These are phyloP conservation scores for Halichoeres trimaculatus DNA, from an alignment of 2,113 vertebrate species.

Conservation along the genomic window DNA sequence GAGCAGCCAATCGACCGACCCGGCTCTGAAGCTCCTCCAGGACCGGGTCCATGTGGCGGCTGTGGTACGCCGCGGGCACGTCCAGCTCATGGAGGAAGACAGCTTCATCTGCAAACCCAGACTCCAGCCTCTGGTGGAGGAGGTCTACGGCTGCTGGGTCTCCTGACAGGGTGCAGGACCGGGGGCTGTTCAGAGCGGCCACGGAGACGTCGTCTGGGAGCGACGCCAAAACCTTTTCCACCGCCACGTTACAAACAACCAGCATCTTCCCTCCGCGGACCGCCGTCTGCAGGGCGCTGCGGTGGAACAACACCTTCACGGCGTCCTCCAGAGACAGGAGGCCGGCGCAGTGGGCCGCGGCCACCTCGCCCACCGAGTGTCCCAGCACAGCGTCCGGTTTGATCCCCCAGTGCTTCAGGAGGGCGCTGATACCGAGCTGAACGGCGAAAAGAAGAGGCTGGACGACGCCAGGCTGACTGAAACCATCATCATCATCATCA, in stretches of 20 bases:
- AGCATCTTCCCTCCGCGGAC: constrained; percentile 86
- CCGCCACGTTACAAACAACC: constrained; percentile 84
- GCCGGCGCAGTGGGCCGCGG: constrained; percentile 88
- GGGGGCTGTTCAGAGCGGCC: constrained; percentile 88
- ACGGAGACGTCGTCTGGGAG: constrained; percentile 82
- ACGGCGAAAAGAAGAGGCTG: constrained; percentile 88
- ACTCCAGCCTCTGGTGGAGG: constrained; percentile 76
- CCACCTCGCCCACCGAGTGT: constrained; percentile 87
- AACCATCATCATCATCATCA: constrained; percentile 65
- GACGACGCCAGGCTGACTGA: constrained; percentile 76
- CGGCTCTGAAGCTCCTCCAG: constrained; percentile 75
- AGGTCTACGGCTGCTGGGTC: constrained; percentile 75
- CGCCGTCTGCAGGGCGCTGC: constrained; percentile 85
- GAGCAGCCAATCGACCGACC: constrained; percentile 69
- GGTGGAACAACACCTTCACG: constrained; percentile 85
- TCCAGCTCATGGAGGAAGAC: constrained; percentile 84
- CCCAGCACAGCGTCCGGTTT: constrained; percentile 81
- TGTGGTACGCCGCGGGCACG: constrained; percentile 87
- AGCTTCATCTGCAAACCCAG: constrained; percentile 72
- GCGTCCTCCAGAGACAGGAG: constrained; percentile 87
- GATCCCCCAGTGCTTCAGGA: constrained; percentile 88
- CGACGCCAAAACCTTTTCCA: constrained; percentile 74
- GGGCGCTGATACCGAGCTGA: constrained; percentile 83
- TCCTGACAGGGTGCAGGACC: constrained; percentile 88
- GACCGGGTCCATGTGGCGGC: constrained; percentile 87